Percentiles rank a stretch among this genome's conserved stretches.
phyloP scores from a whole-genome alignment of 2,888 invertebrate species.

The Lithophane ornitopus region DNA sequence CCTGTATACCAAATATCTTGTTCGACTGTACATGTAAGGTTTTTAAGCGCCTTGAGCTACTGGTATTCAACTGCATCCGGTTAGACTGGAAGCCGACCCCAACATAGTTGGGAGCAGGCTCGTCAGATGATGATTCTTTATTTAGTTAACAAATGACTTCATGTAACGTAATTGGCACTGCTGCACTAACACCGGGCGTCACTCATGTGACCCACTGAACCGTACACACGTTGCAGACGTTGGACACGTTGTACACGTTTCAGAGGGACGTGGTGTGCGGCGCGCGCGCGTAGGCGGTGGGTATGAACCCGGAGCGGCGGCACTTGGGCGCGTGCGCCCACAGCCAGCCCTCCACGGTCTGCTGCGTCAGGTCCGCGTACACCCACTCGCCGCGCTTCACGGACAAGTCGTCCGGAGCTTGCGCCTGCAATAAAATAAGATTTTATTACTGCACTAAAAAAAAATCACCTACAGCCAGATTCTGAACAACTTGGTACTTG shows the following conservation, averaged over 20 bases:
- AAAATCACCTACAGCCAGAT: no score
- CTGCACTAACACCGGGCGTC: not conserved
- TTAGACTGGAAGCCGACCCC: no score
- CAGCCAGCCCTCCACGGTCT: constrained; percentile 98
- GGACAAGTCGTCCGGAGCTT: constrained; percentile 97
- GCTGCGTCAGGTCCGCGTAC: constrained; percentile 97
- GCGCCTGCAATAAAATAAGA: constrained; percentile 90
- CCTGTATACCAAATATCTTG: no score
- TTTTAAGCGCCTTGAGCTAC: no score
- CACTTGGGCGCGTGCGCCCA: constrained; percentile 99
- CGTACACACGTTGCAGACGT: not conserved
- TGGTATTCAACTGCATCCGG: not conserved
- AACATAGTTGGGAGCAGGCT: not conserved
- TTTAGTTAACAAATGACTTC: constrained; percentile 16
- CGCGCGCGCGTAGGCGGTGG: constrained; percentile 97
- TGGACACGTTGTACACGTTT: constrained; percentile 49
- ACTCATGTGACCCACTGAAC: not conserved
- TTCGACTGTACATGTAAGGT: no score
- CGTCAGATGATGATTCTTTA: not conserved
- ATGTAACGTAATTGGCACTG: constrained; percentile 30
- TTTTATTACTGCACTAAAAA: no score
- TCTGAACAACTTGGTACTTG: no score
- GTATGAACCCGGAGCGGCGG: constrained; percentile 98
- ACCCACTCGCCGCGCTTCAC: constrained; percentile 98
- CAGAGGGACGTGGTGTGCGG: constrained; percentile 97